Base-by-base conservation (phyloP, 2,797 vertebrate species). In the Danio tinwini region DNA sequence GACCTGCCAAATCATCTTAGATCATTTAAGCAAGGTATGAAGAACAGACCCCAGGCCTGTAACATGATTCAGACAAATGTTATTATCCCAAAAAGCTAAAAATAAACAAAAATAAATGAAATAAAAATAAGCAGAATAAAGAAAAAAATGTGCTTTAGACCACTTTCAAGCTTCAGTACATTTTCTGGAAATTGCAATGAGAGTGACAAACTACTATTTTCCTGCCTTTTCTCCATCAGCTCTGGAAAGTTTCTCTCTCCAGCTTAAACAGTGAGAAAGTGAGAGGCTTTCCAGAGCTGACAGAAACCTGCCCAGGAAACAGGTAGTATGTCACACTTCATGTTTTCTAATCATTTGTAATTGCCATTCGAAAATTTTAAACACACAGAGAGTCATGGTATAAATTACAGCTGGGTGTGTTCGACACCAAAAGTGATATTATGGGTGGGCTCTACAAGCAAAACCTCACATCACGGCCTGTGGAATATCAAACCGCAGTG, bases 221-320 rank as follows among this genome's bases (percentile, higher is more conserved):
- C 45, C 64, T 29, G 65, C 52, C 29, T 5, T 70, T n/a, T 61
- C 29, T 16, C 13, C 58, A 61, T 61, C 29, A 61, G 58, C 29
- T 29, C 29, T 55, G 68, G 68, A 55, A 55, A 40, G 67, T 53
- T 37, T 65, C 17, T 45, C 4, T 19, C 6, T 13, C 21, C 2
- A 67, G 9, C 47, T 40, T 2, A 1, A 70, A 70, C 16, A 5
- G 6, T 19, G 17, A 45, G 21, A 37, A 50, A 16, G 42, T 14
- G 53, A 21, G 53, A 72, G 14, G 2, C 53, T 58, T 58, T 72
- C 69, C 69, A 72, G 69, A 37, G 64, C 45, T 50, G 64, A 70
- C 11, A 70, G 10, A 58, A 13, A 45, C 39, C 13, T 56, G 29
- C n/a, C 52, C 69, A 53, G 52, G 69, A 72, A 72, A 72, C 69